Evolutionary conservation across 2,888 invertebrate species (phyloP), one percentile per base, ranked within the genome.

Genomic region (Anagyrus pseudococci): DNA sequence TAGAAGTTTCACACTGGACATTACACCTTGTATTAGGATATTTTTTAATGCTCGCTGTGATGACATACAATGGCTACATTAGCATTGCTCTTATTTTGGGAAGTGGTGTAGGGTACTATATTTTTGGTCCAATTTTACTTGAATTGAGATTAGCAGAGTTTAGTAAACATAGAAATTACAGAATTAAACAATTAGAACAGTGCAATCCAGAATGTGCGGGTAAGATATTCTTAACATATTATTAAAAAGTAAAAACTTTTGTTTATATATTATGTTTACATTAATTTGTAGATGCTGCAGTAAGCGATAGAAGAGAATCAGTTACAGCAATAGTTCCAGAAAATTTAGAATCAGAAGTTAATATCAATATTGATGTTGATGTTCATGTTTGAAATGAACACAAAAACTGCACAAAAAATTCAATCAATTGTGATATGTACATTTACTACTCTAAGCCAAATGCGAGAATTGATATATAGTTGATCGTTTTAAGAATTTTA

Each of bases 41-140:
- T 79, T 76, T 90, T 55, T 82, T 91, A 25, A 91, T 91, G 90
- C 77, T 91, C 68, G 84, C 86, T 25, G 87, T 90, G n/a, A 91
- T 91, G 91, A 78, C 87, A 15, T 91, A 87, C 80, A 90, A 90
- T 80, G 87, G 85, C 25, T 89, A 89, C 73, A 80, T 91, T 58
- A 83, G 86, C 64, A 81, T 89, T 52, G 85, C 89, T 13, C 84
- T 89, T 54, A 83, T 87, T 4, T 79, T 88, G 58, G 90, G 90
- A 22, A 87, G 88, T 77, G 82, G 83, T 20, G 44, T 86, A 2
- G 86, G 86, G n/a, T 86, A 86, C 71, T 86, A 84, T 76, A 74
- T 85, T 58, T 86, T 86, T 72, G 85, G 85, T 10, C 83, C 83
- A 52, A 77, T 78, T 53, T 81, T 85, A 26, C 81, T 85, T 77